A percentile compares a stretch with the other conserved stretches of the same genome.
Evolutionary conservation across 2,888 invertebrate species (phyloP).

Genomic region (Fabriciana adippe): DNA sequence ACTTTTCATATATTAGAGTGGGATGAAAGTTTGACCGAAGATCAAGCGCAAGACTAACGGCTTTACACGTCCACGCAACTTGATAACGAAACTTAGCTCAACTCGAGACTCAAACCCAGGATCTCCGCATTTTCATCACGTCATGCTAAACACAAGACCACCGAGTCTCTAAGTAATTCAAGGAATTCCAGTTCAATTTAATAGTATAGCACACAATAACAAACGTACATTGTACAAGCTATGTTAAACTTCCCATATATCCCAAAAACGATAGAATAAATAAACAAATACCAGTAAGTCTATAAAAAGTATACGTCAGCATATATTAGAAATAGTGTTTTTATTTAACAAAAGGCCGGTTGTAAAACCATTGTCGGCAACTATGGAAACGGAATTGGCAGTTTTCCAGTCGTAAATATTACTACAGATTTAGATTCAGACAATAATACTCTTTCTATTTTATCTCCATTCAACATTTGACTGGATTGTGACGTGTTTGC

Average conservation of each 20-base stretch:
- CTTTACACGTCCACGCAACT: too few species aligned
- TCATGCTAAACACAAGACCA: too few species aligned
- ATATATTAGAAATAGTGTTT: conserved; percentile 29
- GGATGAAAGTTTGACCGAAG: too few species aligned
- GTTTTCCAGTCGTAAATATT: conserved; percentile 45
- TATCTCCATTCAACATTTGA: conserved; percentile 29
- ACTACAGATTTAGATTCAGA: conserved; percentile 39
- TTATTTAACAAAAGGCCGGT: conserved; percentile 38
- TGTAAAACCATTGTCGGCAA: conserved; percentile 39
- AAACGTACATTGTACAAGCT: too few species aligned
- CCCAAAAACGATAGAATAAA: conserved; percentile 7
- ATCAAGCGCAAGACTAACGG: too few species aligned
- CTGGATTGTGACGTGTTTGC: conserved; percentile 40
- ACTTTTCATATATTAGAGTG: too few species aligned
- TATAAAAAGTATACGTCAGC: conserved; percentile 13
- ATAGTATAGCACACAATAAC: too few species aligned
- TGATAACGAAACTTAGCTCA: too few species aligned
- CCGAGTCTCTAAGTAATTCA: too few species aligned
- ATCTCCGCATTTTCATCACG: too few species aligned
- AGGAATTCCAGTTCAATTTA: too few species aligned
- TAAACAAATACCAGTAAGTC: conserved; percentile 1
- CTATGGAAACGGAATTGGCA: conserved; percentile 47
- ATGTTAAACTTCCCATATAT: neutral
- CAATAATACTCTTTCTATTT: conserved; percentile 17
- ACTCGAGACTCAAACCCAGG: too few species aligned